phyloP scores from a whole-genome alignment of 2,888 invertebrate genomes.

The Pachydiplax longipennis region DNA sequence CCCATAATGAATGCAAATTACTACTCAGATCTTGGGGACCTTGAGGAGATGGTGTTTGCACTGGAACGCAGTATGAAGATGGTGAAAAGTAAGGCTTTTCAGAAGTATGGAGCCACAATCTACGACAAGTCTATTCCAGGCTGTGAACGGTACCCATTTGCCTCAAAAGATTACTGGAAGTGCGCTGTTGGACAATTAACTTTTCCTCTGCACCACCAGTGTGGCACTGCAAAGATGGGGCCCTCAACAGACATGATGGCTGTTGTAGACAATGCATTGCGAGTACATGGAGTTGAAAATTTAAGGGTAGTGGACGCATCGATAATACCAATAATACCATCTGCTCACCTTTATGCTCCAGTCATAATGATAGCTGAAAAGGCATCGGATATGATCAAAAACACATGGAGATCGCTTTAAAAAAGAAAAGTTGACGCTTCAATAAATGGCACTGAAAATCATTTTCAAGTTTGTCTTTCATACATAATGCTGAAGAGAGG shows the following conservation, averaged over 20 bases:
- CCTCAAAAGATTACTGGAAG: slow-evolving; percentile 75
- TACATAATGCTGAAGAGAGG: too few species aligned
- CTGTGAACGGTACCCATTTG: slow-evolving; percentile 68
- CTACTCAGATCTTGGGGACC: slow-evolving; percentile 74
- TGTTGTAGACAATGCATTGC: slow-evolving; percentile 70
- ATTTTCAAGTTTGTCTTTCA: too few species aligned
- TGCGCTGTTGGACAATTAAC: slow-evolving; percentile 69
- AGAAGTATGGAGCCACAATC: slow-evolving; percentile 67
- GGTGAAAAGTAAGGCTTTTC: slow-evolving; percentile 68
- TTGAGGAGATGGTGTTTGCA: slow-evolving; percentile 75
- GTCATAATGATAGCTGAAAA: slow-evolving; percentile 78
- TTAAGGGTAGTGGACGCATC: slow-evolving; percentile 75
- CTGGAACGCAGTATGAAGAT: slow-evolving; percentile 72
- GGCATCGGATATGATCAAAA: slow-evolving; percentile 70
- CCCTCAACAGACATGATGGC: slow-evolving; percentile 65
- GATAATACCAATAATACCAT: slow-evolving; percentile 71
- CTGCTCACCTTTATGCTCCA: slow-evolving; percentile 72
- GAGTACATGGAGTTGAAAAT: slow-evolving; percentile 67
- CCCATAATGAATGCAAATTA: slow-evolving; percentile 81
- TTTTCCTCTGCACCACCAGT: slow-evolving; percentile 72
- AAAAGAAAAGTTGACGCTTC: too few species aligned
- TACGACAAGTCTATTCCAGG: slow-evolving; percentile 73
- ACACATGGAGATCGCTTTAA: slow-evolving; percentile 59
- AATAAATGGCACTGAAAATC: too few species aligned
- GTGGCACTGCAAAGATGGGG: slow-evolving; percentile 75